Base-by-base conservation (phyloP, 1,140 invertebrate species). In the Coelopa frigida region DNA sequence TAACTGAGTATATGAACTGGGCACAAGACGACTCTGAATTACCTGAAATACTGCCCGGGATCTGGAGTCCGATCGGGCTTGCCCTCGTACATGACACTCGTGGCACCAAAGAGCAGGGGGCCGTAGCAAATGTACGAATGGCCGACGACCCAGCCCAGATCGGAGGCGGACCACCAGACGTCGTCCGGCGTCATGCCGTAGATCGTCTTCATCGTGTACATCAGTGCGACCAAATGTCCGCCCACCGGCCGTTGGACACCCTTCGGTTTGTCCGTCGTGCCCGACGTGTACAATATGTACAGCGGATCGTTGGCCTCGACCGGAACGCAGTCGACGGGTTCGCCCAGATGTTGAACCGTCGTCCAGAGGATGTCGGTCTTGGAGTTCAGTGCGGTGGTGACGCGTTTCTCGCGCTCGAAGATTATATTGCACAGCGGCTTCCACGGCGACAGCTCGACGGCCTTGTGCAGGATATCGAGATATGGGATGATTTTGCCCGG, bases 51-150 rank as follows among this genome's bases (percentile, higher is more conserved):
- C 60, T 91, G 86, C 21, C 85, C 84, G 4, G 89, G 82, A 73
- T 95, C 85, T 0, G 92, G 92, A 2, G 92, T 95, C 43, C 89
- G 80, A 54, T 94, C 89, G 0, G 92, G 92, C 61, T 95, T 96
- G 2, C 93, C 93, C 72, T 97, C 93, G 70, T 92, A 96, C 72
- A 97, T 79, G 2, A 97, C 75, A 51, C 86, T 87, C 0, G 90
- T 94, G 24, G 83, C 60, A 2, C 90, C 84, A 51, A 83, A 81
- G 0, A 90, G 65, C 0, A 96, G 71, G 0, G 93, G 92, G 3
- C 82, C 91, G 55, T 96, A 96, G 62, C 87, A 90, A 44, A 94
- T 94, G 59, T 94, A 96, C 0, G 89, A 92, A 66, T 93, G 90
- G 3, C 92, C 92, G 3, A 94, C 90, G 0, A 95, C 89, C 93